Conservation (phyloP, 2,113 vertebrate genomes). For the Boulengeromyrus knoepffleri region DNA sequence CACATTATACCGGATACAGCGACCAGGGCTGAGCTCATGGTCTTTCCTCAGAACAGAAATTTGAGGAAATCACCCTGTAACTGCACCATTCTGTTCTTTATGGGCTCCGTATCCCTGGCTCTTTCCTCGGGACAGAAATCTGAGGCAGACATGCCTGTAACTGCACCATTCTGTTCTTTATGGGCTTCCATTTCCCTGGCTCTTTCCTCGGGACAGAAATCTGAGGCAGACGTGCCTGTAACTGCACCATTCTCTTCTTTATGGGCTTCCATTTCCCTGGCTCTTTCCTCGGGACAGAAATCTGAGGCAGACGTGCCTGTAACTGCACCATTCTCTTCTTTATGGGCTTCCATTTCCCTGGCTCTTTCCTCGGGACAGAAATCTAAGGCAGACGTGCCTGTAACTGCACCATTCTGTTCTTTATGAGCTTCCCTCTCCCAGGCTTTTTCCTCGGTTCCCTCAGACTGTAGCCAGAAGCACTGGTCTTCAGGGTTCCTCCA, state of each 20-base stretch:
- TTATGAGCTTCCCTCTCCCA: background rate
- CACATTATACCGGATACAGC: background rate
- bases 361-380: background rate
- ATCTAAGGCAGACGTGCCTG: background rate
- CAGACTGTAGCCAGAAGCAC: background rate
- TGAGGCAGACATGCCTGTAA: background rate
- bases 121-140: background rate
- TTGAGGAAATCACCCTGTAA: background rate
- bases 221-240: background rate
- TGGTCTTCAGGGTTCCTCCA: background rate
- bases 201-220: background rate
- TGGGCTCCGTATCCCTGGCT: background rate
- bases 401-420: background rate
- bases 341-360: background rate
- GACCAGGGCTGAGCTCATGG: background rate
- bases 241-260: background rate
- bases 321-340: background rate
- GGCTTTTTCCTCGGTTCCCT: background rate
- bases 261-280: background rate
- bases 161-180: background rate
- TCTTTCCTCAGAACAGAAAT: background rate
- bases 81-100: background rate
- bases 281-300: background rate
- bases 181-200: background rate
- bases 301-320: background rate